phyloP scores from a whole-genome alignment of 2,113 vertebrate species.

The Odontesthes bonariensis region DNA sequence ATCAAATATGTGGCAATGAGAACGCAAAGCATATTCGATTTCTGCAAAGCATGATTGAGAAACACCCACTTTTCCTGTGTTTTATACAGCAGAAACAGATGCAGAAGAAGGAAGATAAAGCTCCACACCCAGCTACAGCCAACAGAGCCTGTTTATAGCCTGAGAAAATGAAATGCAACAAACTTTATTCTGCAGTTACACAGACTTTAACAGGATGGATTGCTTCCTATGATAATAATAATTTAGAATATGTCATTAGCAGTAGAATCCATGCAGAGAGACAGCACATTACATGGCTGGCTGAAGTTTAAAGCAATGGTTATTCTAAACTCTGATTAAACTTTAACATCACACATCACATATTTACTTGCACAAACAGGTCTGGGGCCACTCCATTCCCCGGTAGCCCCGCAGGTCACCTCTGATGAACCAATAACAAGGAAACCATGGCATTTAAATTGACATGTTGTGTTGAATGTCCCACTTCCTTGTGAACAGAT shows the following conservation, averaged over 20 bases:
- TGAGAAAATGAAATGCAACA: slow-evolving; percentile 22
- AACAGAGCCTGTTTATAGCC: slow-evolving; percentile 67
- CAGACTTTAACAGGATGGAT: not conserved
- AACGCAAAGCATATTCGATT: not conserved
- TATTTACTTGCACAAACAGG: slow-evolving; percentile 67
- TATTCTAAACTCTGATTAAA: not conserved
- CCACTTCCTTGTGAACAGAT: slow-evolving; percentile 47
- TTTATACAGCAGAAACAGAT: slow-evolving; percentile 66
- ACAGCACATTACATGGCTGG: accelerated
- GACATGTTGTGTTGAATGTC: slow-evolving; percentile 66
- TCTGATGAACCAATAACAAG: slow-evolving; percentile 33
- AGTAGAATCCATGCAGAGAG: not conserved
- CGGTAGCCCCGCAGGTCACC: slow-evolving; percentile 48
- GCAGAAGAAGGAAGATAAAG: slow-evolving; percentile 46
- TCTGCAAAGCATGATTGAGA: not conserved
- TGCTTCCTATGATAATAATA: no score
- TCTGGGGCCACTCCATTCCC: slow-evolving; percentile 60
- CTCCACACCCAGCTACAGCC: slow-evolving; percentile 50
- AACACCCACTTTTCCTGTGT: slow-evolving; percentile 71
- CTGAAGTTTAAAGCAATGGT: not conserved
- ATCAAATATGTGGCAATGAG: slow-evolving; percentile 12
- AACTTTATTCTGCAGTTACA: not conserved
- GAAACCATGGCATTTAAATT: slow-evolving; percentile 63
- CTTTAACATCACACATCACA: not conserved
- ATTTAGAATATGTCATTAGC: not conserved